These are phyloP conservation scores for Harpalus rufipes DNA, from an alignment of 2,888 invertebrate species.

Conservation along the genomic window DNA sequence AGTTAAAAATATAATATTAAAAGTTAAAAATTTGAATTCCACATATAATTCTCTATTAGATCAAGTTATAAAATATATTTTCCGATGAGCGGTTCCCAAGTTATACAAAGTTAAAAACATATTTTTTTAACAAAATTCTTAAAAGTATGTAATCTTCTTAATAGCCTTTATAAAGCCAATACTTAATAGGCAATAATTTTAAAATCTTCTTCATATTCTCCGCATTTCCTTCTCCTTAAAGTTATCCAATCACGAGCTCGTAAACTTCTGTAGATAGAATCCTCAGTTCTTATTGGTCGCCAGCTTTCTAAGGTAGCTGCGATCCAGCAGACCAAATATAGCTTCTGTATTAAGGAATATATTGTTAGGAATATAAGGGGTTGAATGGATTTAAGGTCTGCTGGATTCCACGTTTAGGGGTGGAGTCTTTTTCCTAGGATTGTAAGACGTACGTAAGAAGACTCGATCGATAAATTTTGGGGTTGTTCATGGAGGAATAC, in stretches of 20 bases:
- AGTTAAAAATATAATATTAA: background rate
- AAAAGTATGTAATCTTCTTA: no score
- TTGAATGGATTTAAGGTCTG: background rate
- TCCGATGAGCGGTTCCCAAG: background rate
- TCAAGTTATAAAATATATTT: background rate
- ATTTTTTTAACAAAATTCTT: background rate
- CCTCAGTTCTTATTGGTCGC: conserved; percentile 63
- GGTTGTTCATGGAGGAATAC: background rate
- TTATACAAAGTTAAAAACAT: background rate
- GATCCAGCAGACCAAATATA: background rate
- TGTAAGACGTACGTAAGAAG: conserved; percentile 60
- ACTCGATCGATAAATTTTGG: conserved; percentile 1
- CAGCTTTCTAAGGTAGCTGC: conserved; percentile 63
- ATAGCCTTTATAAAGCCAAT: no score
- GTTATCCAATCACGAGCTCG: conserved; percentile 60
- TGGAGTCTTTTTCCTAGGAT: conserved; percentile 55
- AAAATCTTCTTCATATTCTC: background rate
- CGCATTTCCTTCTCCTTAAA: conserved; percentile 48
- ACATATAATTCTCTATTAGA: background rate
- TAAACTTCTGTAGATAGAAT: conserved; percentile 65
- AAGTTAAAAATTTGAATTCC: background rate
- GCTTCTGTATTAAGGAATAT: background rate
- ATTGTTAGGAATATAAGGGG: background rate
- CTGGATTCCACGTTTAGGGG: conserved; percentile 27
- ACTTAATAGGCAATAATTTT: no score